Percentiles rank a stretch among this genome's conserved stretches.
These are phyloP conservation scores for Heliothis peltigera DNA, from an alignment of 2,888 invertebrate genomes.

Conservation along the genomic window DNA sequence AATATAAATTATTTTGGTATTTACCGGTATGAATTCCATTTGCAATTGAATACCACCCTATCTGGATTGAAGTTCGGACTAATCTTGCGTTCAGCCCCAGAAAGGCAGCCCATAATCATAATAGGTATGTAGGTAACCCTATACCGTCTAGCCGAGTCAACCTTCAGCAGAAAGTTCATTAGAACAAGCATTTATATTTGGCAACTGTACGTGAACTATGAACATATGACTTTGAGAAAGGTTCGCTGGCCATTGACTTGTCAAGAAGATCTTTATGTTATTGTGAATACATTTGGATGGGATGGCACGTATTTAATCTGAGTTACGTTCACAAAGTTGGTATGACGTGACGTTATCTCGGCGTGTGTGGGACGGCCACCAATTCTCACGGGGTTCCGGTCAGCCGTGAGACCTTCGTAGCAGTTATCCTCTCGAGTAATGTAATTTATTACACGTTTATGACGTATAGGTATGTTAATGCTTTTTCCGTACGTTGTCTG, in stretches of 20 bases:
- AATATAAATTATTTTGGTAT: slow-evolving; percentile 8
- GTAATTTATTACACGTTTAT: slow-evolving; percentile 10
- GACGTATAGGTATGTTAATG: slow-evolving; percentile 6
- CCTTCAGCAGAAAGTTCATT: slow-evolving; percentile 44
- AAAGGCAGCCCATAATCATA: slow-evolving; percentile 14
- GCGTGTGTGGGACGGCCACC: slow-evolving; percentile 2
- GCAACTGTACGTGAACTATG: slow-evolving; percentile 22
- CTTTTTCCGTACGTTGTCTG: background rate
- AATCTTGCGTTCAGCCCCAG: slow-evolving; percentile 13
- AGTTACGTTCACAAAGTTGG: slow-evolving; percentile 4
- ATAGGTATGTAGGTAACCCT: slow-evolving; percentile 14
- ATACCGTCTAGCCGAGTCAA: slow-evolving; percentile 44
- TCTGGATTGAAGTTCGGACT: slow-evolving; percentile 8
- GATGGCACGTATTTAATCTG: slow-evolving; percentile 22
- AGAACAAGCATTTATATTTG: slow-evolving; percentile 28
- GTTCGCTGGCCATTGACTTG: slow-evolving; percentile 44
- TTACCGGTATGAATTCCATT: background rate
- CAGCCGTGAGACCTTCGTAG: slow-evolving; percentile 30
- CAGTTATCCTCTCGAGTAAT: slow-evolving; percentile 27
- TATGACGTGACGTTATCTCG: slow-evolving; percentile 37
- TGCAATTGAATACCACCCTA: background rate
- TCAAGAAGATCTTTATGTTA: slow-evolving; percentile 10
- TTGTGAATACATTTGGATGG: slow-evolving; percentile 24
- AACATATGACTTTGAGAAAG: slow-evolving; percentile 51
- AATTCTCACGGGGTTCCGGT: slow-evolving; percentile 29